Evolutionary conservation across 2,797 vertebrate species (phyloP).

Genomic region (Clarias pachynema): DNA sequence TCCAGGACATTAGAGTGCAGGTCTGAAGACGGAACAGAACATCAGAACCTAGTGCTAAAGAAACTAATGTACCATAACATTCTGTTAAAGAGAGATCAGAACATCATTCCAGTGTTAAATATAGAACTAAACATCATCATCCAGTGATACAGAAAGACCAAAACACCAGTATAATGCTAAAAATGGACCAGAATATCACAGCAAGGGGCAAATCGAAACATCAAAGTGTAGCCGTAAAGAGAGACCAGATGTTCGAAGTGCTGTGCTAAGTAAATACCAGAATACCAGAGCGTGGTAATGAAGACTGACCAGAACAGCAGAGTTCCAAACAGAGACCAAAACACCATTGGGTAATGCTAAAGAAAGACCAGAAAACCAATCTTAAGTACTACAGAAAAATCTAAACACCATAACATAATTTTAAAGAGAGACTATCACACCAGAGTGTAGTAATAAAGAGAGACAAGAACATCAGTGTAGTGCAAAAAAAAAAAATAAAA

Average conservation of each 20-base stretch:
- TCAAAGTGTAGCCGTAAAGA: too few species aligned
- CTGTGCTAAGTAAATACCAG: too few species aligned
- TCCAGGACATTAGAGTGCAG: neutral
- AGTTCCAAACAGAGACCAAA: neutral
- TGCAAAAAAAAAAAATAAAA: neutral
- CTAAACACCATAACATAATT: neutral
- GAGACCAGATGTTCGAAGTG: too few species aligned
- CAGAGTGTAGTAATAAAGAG: neutral
- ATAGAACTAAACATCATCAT: neutral
- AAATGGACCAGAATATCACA: neutral
- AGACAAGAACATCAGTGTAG: neutral
- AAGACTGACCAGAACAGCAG: too few species aligned
- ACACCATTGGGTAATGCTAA: neutral
- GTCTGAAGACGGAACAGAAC: conserved; percentile 14
- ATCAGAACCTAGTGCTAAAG: neutral
- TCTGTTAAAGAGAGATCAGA: neutral
- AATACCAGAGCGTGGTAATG: too few species aligned
- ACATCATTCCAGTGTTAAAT: neutral
- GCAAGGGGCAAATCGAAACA: neutral
- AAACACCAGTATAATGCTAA: neutral
- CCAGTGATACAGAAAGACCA: neutral
- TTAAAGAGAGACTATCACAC: neutral
- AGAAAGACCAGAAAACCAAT: neutral
- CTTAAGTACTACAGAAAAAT: neutral
- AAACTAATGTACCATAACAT: neutral